Evolutionary conservation across 2,113 vertebrate genomes (phyloP).

Genomic region (Sander vitreus): DNA sequence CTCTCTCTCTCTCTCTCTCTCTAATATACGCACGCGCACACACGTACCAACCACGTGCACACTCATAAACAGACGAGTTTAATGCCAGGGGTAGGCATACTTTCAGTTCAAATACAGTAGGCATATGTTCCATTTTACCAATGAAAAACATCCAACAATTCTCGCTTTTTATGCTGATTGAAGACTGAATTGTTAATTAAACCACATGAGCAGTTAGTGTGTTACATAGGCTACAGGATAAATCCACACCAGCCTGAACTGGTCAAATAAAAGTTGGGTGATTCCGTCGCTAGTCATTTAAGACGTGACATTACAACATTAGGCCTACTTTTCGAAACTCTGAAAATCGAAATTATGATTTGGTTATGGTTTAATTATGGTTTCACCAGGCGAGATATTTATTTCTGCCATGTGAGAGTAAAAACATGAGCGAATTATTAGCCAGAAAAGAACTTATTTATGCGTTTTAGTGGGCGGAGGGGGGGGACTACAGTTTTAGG

Average conservation of each 20-base stretch:
- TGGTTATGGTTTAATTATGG: too few species aligned
- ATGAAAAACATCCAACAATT: neutral
- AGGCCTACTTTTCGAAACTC: neutral
- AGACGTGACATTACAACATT: neutral
- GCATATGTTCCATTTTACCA: neutral
- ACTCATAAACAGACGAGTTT: conserved; percentile 4
- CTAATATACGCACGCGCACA: conserved; percentile 11
- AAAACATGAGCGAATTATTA: neutral
- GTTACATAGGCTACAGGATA: neutral
- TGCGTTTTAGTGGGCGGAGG: neutral
- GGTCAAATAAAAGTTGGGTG: neutral
- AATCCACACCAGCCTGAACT: neutral
- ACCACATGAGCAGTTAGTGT: neutral
- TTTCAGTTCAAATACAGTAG: neutral
- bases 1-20: conserved; percentile 5
- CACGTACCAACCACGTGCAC: conserved; percentile 5
- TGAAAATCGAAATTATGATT: neutral
- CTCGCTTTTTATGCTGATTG: neutral
- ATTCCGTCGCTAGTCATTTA: neutral
- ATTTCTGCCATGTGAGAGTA: neutral
- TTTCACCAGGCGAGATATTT: neutral
- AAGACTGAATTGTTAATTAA: neutral
- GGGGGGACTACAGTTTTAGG: too few species aligned
- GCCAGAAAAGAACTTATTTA: neutral
- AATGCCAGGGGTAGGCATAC: neutral